These are phyloP conservation scores for Corbicula japonica DNA, from an alignment of 2,888 invertebrate species.

Conservation along the genomic window DNA sequence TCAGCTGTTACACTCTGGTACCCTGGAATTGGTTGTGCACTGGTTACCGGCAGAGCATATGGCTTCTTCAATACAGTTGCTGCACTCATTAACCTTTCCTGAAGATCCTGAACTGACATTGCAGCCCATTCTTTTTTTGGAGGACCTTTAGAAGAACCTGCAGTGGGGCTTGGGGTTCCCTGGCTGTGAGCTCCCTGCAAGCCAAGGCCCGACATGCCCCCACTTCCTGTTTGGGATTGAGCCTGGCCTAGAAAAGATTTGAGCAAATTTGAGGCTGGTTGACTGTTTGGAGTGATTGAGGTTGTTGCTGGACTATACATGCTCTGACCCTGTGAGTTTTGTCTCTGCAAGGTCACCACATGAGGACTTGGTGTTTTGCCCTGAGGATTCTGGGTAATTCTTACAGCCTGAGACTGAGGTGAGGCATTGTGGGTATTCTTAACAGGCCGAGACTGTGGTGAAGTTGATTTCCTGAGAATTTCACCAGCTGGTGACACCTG, in stretches of 20 bases:
- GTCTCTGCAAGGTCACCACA: constrained; percentile 30
- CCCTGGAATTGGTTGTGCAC: constrained; percentile 27
- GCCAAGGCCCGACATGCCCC: constrained; percentile 1
- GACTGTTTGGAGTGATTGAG: constrained; percentile 32
- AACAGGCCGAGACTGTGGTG: constrained; percentile 45
- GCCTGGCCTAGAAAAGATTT: constrained; percentile 50
- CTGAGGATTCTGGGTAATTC: constrained; percentile 37
- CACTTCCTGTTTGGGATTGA: constrained; percentile 29
- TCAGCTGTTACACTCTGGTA: constrained; percentile 47
- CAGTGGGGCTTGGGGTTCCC: constrained; percentile 11
- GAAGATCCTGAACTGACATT: constrained; percentile 25
- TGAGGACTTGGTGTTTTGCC: constrained; percentile 27
- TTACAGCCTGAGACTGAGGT: constrained; percentile 19
- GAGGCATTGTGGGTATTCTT: not conserved
- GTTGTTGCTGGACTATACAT: constrained; percentile 20
- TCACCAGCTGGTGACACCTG: constrained; percentile 26
- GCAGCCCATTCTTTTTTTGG: constrained; percentile 17
- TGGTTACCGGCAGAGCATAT: constrained; percentile 24
- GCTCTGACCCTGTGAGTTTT: constrained; percentile 42
- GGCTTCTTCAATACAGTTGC: constrained; percentile 26
- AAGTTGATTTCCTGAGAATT: constrained; percentile 62
- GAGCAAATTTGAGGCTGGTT: constrained; percentile 41
- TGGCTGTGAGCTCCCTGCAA: constrained; percentile 14
- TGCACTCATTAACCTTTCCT: constrained; percentile 33
- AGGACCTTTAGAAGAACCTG: constrained; percentile 3